Conservation (phyloP, 2,797 vertebrate genomes). For the Threskiornis aethiopicus region DNA sequence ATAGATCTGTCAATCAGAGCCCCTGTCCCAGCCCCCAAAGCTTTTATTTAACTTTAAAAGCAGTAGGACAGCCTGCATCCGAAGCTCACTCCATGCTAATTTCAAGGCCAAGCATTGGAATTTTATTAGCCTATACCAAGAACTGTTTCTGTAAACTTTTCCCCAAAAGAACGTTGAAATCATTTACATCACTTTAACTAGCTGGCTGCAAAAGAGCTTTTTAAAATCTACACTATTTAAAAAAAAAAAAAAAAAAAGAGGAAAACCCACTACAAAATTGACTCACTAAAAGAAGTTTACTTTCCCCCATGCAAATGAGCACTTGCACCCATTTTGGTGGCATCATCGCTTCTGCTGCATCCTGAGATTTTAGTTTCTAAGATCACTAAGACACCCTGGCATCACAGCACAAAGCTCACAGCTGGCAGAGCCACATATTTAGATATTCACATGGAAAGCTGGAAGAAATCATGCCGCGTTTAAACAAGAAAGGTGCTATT, state of each 20-base stretch:
- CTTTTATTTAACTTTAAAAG: background rate
- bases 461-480: background rate
- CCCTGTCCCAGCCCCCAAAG: background rate
- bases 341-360: background rate
- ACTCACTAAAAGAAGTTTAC: background rate
- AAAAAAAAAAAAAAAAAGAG: background rate
- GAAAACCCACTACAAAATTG: background rate
- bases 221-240: background rate
- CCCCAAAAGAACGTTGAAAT: conserved; percentile 24
- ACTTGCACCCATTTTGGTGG: background rate
- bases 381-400: background rate
- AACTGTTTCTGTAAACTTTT: conserved; percentile 10
- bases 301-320: background rate
- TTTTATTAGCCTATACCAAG: conserved; percentile 19
- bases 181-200: conserved; percentile 5
- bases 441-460: background rate
- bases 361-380: background rate
- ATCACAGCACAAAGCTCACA: background rate
- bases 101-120: background rate
- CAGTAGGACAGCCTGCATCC: background rate
- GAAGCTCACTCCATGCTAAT: background rate
- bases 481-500: background rate
- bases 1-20: background rate
- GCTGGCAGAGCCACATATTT: background rate
- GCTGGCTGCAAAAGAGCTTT: background rate